Conservation (phyloP, 1,140 invertebrate genomes). For the Tetragonula clypearis region DNA sequence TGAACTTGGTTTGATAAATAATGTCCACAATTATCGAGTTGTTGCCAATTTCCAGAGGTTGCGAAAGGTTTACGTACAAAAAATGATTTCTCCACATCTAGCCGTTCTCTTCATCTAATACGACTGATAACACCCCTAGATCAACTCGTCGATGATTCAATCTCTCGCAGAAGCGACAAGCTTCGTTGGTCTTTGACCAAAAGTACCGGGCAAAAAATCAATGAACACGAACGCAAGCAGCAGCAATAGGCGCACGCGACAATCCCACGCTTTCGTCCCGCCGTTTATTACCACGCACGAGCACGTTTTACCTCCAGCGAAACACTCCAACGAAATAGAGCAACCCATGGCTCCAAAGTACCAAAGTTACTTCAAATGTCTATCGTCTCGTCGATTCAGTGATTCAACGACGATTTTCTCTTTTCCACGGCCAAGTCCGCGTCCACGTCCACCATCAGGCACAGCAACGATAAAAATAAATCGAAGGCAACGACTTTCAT, state of each 20-base stretch:
- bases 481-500: background rate
- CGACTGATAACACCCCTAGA: background rate
- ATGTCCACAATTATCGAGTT: no score
- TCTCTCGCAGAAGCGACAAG: background rate
- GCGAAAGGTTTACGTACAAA: no score
- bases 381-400: background rate
- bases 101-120: background rate
- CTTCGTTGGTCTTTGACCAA: no score
- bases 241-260: background rate
- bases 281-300: background rate
- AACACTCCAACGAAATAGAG: no score
- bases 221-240: background rate
- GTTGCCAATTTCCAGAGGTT: no score
- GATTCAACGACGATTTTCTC: background rate
- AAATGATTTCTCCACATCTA: background rate
- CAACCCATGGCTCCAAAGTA: background rate
- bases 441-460: background rate
- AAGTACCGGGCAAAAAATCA: background rate
- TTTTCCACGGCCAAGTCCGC: no score
- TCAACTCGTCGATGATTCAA: background rate
- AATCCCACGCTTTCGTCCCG: background rate
- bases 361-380: background rate
- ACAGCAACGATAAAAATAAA: conserved; percentile 5
- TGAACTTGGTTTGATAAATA: no score
- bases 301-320: background rate